These are phyloP conservation scores for Diadema setosum DNA, from an alignment of 35 echinoderm and acorn worm genomes.

Conservation along the genomic window DNA sequence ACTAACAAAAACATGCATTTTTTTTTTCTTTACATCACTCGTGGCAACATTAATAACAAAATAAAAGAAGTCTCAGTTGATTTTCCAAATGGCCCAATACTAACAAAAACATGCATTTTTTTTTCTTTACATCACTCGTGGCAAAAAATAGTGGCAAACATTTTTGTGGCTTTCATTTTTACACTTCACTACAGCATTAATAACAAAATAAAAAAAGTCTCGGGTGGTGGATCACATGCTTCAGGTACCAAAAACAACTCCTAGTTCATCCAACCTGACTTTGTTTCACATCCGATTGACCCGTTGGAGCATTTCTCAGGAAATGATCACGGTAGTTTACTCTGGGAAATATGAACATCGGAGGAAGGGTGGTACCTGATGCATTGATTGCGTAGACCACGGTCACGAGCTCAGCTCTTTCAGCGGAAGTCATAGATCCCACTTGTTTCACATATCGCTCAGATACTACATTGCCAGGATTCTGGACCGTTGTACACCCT, in stretches of 20 bases:
- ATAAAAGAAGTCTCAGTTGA: no score
- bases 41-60: no score
- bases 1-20: no score
- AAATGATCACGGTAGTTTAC: constrained; percentile 49
- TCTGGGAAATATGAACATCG: constrained; percentile 56
- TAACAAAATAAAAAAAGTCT: no score
- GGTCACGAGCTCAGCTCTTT: constrained; percentile 62
- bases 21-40: no score
- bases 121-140: no score
- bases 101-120: no score
- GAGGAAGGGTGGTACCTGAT: neutral
- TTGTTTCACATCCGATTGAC: constrained; percentile 22
- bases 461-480: constrained; percentile 17
- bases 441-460: constrained; percentile 41
- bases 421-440: constrained; percentile 61
- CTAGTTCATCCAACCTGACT: constrained; percentile 50
- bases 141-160: no score
- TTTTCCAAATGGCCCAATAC: no score
- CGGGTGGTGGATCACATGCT: constrained; percentile 39
- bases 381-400: constrained; percentile 54
- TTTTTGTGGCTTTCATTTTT: no score
- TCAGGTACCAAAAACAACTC: constrained; percentile 44
- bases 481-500: constrained; percentile 65
- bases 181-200: no score
- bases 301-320: neutral